These are phyloP conservation scores for Agrilus mali DNA, from an alignment of 2,888 invertebrate genomes.

Conservation along the genomic window DNA sequence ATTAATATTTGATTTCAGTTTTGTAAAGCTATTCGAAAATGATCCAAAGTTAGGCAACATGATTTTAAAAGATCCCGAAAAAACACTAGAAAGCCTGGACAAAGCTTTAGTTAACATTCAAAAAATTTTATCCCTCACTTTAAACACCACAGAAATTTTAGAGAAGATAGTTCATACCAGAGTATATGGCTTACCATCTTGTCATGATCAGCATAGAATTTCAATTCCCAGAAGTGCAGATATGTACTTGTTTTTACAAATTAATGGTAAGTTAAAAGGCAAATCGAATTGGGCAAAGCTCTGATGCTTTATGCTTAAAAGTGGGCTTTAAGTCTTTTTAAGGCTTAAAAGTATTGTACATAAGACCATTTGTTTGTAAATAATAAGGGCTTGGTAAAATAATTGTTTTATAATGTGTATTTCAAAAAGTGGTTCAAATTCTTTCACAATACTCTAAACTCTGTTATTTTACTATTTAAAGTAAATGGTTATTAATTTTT, in stretches of 20 bases:
- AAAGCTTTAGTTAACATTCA: constrained; percentile 48
- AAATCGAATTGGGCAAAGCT: no score
- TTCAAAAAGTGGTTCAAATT: no score
- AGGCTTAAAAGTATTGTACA: no score
- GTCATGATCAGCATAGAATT: constrained; percentile 52
- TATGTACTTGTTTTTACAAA: constrained; percentile 57
- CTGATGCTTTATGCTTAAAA: no score
- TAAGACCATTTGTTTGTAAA: no score
- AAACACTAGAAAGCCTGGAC: constrained; percentile 51
- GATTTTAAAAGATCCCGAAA: constrained; percentile 50
- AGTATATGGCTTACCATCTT: constrained; percentile 52
- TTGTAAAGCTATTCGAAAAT: constrained; percentile 55
- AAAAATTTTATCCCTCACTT: constrained; percentile 20
- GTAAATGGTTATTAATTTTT: no score
- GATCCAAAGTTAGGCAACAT: constrained; percentile 53
- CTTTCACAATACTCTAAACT: no score
- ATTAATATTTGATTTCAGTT: constrained; percentile 40
- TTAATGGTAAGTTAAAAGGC: constrained; percentile 48
- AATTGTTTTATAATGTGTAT: no score
- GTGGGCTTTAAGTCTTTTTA: no score
- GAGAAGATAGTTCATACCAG: constrained; percentile 42
- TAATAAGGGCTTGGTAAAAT: no score
- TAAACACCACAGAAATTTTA: no score
- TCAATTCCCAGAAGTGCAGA: constrained; percentile 59
- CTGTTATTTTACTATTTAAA: no score